Evolutionary conservation across 2,888 invertebrate species (phyloP).

Genomic region (Tillus elongatus): DNA sequence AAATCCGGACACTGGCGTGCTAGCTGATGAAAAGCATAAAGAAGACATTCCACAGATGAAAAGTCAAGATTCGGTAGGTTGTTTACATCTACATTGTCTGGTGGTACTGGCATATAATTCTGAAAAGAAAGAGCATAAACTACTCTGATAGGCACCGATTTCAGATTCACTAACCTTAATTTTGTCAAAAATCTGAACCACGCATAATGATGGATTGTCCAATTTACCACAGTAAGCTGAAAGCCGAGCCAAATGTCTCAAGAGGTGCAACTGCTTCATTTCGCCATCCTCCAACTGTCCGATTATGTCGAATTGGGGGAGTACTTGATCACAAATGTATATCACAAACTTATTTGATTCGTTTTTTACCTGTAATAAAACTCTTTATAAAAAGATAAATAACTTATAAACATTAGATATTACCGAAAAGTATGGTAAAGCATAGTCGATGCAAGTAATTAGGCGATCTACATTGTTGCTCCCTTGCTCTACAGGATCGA

Average conservation of each 20-base stretch:
- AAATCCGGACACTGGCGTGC: slow-evolving; percentile 72
- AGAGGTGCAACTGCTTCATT: slow-evolving; percentile 64
- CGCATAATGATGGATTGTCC: slow-evolving; percentile 63
- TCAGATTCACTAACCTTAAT: slow-evolving; percentile 55
- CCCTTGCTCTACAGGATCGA: slow-evolving; percentile 49
- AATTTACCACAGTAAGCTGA: slow-evolving; percentile 66
- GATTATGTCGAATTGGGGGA: slow-evolving; percentile 65
- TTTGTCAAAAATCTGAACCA: slow-evolving; percentile 67
- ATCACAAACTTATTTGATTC: slow-evolving; percentile 77
- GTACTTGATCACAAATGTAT: slow-evolving; percentile 75
- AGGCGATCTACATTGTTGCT: slow-evolving; percentile 69
- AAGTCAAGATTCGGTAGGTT: slow-evolving; percentile 81
- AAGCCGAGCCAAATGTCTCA: slow-evolving; percentile 83
- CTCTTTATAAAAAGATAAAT: slow-evolving; percentile 9
- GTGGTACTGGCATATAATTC: slow-evolving; percentile 85
- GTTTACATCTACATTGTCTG: slow-evolving; percentile 53
- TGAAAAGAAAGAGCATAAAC: slow-evolving; percentile 36
- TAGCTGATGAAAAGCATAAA: slow-evolving; percentile 68
- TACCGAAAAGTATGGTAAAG: slow-evolving; percentile 82
- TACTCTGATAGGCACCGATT: background rate
- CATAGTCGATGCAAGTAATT: slow-evolving; percentile 77
- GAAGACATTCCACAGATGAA: slow-evolving; percentile 85
- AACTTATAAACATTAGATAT: slow-evolving; percentile 37
- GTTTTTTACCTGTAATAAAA: slow-evolving; percentile 62
- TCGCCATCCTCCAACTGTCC: slow-evolving; percentile 51